phyloP scores from a whole-genome alignment of 2,888 invertebrate species.

The Nemotelus nigrinus region DNA sequence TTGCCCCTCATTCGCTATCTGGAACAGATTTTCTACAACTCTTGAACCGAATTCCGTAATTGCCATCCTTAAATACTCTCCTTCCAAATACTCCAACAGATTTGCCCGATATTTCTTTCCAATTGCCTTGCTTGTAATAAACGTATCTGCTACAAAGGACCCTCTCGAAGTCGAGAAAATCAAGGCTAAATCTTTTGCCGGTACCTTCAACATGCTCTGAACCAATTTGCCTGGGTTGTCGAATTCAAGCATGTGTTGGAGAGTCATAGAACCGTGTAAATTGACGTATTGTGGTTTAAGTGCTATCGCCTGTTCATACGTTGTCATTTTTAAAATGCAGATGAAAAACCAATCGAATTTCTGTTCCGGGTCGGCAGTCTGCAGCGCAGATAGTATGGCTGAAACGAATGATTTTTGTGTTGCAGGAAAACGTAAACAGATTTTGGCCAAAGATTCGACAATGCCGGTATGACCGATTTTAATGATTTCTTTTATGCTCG shows the following conservation, averaged over 20 bases:
- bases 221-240: conserved; percentile 73
- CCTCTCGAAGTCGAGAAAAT: conserved; percentile 81
- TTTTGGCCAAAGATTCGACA: conserved; percentile 75
- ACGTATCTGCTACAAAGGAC: conserved; percentile 81
- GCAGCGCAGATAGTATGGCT: conserved; percentile 73
- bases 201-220: conserved; percentile 73
- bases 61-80: conserved; percentile 69
- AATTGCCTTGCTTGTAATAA: conserved; percentile 76
- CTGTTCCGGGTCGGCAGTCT: conserved; percentile 70
- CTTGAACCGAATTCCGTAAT: conserved; percentile 79
- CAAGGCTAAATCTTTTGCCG: conserved; percentile 68
- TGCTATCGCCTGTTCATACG: conserved; percentile 65
- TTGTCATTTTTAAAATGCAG: conserved; percentile 71
- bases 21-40: conserved; percentile 78
- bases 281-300: conserved; percentile 70
- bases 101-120: conserved; percentile 86
- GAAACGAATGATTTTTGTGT: conserved; percentile 79
- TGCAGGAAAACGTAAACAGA: conserved; percentile 73
- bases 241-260: conserved; percentile 72
- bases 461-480: conserved; percentile 78
- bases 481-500: conserved; percentile 71
- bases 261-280: conserved; percentile 82
- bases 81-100: conserved; percentile 70
- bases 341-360: conserved; percentile 72
- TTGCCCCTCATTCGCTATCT: conserved; percentile 69